These are phyloP conservation scores for Planiliza haematocheilus DNA, from an alignment of 2,113 vertebrate genomes.

Conservation along the genomic window DNA sequence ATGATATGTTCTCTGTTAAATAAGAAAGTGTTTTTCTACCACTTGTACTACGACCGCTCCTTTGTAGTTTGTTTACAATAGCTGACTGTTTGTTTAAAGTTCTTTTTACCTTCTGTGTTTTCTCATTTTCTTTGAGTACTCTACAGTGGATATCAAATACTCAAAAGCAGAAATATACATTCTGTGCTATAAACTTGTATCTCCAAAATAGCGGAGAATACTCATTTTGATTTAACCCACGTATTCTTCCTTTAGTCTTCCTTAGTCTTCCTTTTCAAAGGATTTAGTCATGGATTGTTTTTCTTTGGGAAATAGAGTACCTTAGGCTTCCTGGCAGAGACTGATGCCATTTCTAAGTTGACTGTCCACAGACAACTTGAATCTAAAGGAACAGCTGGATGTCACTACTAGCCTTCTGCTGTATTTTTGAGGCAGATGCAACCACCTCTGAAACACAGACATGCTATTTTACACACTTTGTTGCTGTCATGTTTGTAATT, in stretches of 20 bases:
- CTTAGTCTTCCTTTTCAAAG: background rate
- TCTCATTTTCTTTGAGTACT: background rate
- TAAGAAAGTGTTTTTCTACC: too few relatives aligned
- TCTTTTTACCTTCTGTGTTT: background rate
- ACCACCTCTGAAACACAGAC: too few relatives aligned
- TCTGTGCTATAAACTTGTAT: too few relatives aligned
- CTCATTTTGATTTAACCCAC: background rate
- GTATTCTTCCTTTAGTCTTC: background rate
- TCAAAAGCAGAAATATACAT: background rate
- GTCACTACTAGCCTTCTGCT: background rate
- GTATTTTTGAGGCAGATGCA: background rate
- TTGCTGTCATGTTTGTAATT: too few relatives aligned
- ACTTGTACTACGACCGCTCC: too few relatives aligned
- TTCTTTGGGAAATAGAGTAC: background rate
- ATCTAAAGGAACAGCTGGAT: background rate
- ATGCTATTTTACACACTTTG: too few relatives aligned
- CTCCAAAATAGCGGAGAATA: background rate
- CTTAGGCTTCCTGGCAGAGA: too few relatives aligned
- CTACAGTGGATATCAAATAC: background rate
- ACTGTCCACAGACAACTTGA: background rate
- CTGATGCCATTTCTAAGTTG: background rate
- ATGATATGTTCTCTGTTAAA: too few relatives aligned
- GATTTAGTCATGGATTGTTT: slow-evolving; percentile 8
- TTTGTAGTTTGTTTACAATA: too few relatives aligned
- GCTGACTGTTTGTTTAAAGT: too few relatives aligned